These are phyloP conservation scores for Lucifuga dentata DNA, from an alignment of 2,113 vertebrate species.

Conservation along the genomic window DNA sequence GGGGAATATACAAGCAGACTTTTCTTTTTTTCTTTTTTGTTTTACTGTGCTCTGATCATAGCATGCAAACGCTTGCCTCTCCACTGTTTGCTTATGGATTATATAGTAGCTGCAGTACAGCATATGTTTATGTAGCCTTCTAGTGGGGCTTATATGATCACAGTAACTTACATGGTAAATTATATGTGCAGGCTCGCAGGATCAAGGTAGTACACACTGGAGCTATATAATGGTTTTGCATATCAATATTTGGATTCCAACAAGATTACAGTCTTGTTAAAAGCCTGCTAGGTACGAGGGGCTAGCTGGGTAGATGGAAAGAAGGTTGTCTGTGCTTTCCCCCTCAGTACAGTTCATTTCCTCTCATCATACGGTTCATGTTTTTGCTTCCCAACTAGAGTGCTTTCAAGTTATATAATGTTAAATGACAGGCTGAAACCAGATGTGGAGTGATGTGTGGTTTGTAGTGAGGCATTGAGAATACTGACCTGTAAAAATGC, in stretches of 20 bases:
- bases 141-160: slow-evolving; percentile 2
- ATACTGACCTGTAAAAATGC: slow-evolving; percentile 39
- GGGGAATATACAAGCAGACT: slow-evolving; percentile 12
- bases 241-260: slow-evolving; percentile 27
- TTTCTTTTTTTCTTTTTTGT: no score
- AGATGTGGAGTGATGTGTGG: slow-evolving; percentile 54
- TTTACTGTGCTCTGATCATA: not conserved
- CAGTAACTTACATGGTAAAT: slow-evolving; percentile 4
- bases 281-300: slow-evolving; percentile 25
- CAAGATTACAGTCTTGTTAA: slow-evolving; percentile 34
- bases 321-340: slow-evolving; percentile 14
- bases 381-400: slow-evolving; percentile 57
- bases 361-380: slow-evolving; percentile 49
- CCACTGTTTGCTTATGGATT: slow-evolving; percentile 35
- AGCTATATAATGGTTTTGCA: slow-evolving; percentile 7
- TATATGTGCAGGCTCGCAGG: not conserved
- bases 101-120: slow-evolving; percentile 22
- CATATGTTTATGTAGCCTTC: not conserved
- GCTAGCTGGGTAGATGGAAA: slow-evolving; percentile 5
- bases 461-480: slow-evolving; percentile 55
- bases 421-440: slow-evolving; percentile 64
- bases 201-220: slow-evolving; percentile 23
- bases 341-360: slow-evolving; percentile 44
- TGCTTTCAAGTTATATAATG: slow-evolving; percentile 71
- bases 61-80: slow-evolving; percentile 13